Evolutionary conservation across 2,113 vertebrate genomes (phyloP), one percentile per base, ranked within the genome.

Genomic region (Rhea americana): DNA sequence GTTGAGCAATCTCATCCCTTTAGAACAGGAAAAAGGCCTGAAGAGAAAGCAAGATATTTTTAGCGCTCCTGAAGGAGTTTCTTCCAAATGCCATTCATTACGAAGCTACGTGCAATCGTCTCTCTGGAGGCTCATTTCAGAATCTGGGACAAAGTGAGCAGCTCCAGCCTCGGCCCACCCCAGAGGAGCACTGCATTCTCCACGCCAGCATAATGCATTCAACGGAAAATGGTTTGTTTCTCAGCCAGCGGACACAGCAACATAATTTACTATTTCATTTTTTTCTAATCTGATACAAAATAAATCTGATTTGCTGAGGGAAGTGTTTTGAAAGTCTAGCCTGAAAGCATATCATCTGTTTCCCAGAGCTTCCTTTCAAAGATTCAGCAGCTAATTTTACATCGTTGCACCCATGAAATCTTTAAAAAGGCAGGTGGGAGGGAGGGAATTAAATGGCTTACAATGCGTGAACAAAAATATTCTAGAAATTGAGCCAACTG

Each of bases 181-280:
- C 65, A 86, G 75, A 89, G 92, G 93, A 93, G 87, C 59, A 68
- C 48, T 90, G 61, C 41, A 51, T 85, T 94, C 81, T 19, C 53
- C 67, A 25, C 63, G 89, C 75, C 65, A 91, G 41, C 25, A 63
- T 90, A 80, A 84, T 17, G 32, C 35, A 80, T 93, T 93, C 55
- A 94, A 81, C 89, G 79, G 87, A 90, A 82, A 93, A 85, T 83
- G 74, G 86, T 86, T 91, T 95, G 82, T 74, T 94, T 80, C 51
- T 80, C 70, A 95, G 95, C 91, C 95, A 96, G 90, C 80, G 85
- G 85, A 94, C 86, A 93, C 68, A 91, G 83, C 53, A 85, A 89
- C 59, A 87, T 93, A 96, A 96, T 93, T 94, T 92, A 94, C 37
- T 88, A 93, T 95, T 96, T 96, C 94, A 95, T 55, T 85, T 85